Percentiles rank a stretch among this genome's conserved stretches.
Conservation (phyloP, 2,113 vertebrate genomes). For the Plectropomus leopardus region DNA sequence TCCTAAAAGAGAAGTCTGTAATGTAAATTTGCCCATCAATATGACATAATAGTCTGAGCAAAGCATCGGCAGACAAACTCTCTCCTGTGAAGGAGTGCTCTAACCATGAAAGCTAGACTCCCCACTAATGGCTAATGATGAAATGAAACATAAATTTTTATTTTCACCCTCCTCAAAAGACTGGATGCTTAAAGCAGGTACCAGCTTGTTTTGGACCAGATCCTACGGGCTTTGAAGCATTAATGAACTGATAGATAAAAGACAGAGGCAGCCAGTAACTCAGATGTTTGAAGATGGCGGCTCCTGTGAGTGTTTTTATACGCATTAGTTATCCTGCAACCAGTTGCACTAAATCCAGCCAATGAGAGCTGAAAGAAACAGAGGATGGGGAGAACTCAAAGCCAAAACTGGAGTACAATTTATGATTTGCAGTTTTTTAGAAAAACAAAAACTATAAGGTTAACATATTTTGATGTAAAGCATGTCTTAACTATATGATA, state of each 20-base stretch:
- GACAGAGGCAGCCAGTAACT: background rate
- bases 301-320: background rate
- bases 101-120: background rate
- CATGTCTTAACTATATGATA: background rate
- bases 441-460: background rate
- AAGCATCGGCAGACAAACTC: background rate
- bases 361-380: background rate
- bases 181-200: background rate
- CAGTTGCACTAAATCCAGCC: background rate
- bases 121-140: background rate
- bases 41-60: background rate
- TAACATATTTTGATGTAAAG: background rate
- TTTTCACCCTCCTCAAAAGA: background rate
- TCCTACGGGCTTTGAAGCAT: slow-evolving; percentile 19
- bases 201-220: background rate
- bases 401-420: background rate
- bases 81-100: background rate
- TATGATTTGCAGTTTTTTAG: background rate
- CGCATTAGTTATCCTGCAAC: background rate
- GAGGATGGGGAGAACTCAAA: background rate
- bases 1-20: background rate
- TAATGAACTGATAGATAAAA: slow-evolving; percentile 9
- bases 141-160: slow-evolving; percentile 4
- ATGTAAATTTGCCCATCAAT: too few relatives aligned
- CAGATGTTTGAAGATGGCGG: slow-evolving; percentile 7